These are phyloP conservation scores for Chionis minor DNA, from an alignment of 2,113 vertebrate species.

Conservation along the genomic window DNA sequence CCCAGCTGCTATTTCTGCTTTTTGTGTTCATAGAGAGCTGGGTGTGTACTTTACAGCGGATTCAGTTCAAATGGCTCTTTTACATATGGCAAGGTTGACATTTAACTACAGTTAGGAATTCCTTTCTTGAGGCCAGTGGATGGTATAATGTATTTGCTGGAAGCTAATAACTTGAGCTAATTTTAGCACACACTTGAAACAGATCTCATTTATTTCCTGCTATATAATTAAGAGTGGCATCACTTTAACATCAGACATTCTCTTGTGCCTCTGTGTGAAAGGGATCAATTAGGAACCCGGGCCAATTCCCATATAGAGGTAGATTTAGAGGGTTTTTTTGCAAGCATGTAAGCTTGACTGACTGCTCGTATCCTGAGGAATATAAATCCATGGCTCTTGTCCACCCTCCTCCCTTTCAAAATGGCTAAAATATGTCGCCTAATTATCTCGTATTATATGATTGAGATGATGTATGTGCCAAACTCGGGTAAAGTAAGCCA, in stretches of 20 bases:
- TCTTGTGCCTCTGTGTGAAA: neutral
- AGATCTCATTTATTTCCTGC: neutral
- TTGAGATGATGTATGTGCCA: neutral
- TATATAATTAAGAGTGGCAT: neutral
- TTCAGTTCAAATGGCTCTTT: neutral
- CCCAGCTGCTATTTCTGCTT: neutral
- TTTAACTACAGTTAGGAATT: neutral
- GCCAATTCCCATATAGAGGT: neutral
- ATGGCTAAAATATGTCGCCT: neutral
- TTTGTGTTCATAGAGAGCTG: neutral
- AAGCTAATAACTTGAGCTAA: neutral
- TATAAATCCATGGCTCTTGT: neutral
- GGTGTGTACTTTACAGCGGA: neutral
- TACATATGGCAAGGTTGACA: neutral
- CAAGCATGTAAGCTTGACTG: neutral
- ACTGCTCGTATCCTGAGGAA: neutral
- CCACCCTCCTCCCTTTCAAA: neutral
- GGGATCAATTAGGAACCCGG: neutral
- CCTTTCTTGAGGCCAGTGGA: neutral
- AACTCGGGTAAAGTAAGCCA: neutral
- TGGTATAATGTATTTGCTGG: neutral
- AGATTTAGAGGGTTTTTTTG: neutral
- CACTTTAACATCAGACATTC: neutral
- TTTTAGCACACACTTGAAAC: neutral
- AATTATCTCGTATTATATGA: neutral